Conservation (phyloP, 2,797 vertebrate genomes). For the Sebastes nivosus region DNA sequence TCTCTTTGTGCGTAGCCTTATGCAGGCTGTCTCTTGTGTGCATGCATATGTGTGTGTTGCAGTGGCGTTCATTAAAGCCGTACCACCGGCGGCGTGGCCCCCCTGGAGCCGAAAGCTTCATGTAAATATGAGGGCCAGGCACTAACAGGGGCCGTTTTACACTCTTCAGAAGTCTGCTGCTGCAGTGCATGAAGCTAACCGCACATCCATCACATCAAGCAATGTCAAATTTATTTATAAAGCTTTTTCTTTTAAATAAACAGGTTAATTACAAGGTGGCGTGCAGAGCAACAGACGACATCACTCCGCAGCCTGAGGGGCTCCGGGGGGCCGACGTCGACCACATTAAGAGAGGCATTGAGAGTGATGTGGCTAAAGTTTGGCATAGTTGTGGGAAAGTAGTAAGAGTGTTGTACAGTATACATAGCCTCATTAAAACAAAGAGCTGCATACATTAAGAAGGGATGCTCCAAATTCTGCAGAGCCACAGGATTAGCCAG, state of each 20-base stretch:
- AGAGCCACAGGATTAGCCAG: conserved; percentile 35
- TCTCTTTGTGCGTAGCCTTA: conserved; percentile 7
- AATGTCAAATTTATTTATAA: conserved; percentile 35
- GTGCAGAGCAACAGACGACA: conserved; percentile 8
- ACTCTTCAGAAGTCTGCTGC: conserved; percentile 12
- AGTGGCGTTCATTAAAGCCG: conserved; percentile 26
- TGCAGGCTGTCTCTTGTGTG: conserved; percentile 2
- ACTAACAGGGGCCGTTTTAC: conserved; percentile 15
- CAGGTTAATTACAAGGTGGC: conserved; percentile 57
- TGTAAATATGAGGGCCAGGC: conserved; percentile 23
- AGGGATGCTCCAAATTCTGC: conserved; percentile 42
- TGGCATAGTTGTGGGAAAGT: conserved; percentile 18
- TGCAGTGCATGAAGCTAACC: conserved; percentile 2
- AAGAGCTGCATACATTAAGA: conserved; percentile 26
- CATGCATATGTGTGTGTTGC: background rate
- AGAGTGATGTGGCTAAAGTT: conserved; percentile 20
- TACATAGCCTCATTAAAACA: conserved; percentile 37
- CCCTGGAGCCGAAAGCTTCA: conserved; percentile 23
- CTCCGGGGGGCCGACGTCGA: background rate
- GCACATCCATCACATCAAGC: conserved; percentile 52
- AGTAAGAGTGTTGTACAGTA: conserved; percentile 6
- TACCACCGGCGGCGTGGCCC: background rate
- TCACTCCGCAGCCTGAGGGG: conserved; percentile 9
- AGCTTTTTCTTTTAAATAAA: conserved; percentile 41
- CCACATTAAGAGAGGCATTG: conserved; percentile 36